These are phyloP conservation scores for Sebastes cheni DNA, from an alignment of 2,797 vertebrate species.

Conservation along the genomic window DNA sequence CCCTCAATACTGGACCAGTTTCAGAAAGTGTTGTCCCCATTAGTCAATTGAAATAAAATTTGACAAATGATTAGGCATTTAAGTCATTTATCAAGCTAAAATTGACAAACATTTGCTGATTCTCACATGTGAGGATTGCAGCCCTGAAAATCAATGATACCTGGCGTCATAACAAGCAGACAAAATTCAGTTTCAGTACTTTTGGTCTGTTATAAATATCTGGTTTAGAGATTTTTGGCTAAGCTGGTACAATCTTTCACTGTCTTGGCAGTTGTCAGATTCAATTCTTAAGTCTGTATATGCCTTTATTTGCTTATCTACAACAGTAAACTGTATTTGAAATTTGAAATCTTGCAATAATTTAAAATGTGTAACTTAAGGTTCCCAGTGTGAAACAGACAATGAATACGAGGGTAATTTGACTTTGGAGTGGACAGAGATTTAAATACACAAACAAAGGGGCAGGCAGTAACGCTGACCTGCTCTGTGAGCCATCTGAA, in stretches of 20 bases:
- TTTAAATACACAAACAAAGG: neutral
- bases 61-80: too few species aligned
- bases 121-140: too few species aligned
- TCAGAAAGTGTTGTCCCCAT: too few species aligned
- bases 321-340: too few species aligned
- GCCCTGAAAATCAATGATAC: neutral
- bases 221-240: neutral
- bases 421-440: neutral
- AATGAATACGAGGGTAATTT: neutral
- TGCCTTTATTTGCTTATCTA: too few species aligned
- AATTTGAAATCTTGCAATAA: neutral
- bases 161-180: neutral
- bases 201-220: neutral
- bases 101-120: too few species aligned
- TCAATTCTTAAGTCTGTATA: neutral
- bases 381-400: neutral
- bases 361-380: neutral
- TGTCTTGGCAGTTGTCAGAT: neutral
- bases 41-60: neutral
- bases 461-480: conserved; percentile 74
- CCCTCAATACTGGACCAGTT: too few species aligned
- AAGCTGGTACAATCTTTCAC: neutral
- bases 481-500: conserved; percentile 97
- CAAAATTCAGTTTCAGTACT: neutral
- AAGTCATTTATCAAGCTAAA: too few species aligned